Percentiles rank a stretch among this genome's conserved stretches.
phyloP scores from a whole-genome alignment of 37 sponge, comb jelly and placozoan species.

The Ephydatia muelleri region DNA sequence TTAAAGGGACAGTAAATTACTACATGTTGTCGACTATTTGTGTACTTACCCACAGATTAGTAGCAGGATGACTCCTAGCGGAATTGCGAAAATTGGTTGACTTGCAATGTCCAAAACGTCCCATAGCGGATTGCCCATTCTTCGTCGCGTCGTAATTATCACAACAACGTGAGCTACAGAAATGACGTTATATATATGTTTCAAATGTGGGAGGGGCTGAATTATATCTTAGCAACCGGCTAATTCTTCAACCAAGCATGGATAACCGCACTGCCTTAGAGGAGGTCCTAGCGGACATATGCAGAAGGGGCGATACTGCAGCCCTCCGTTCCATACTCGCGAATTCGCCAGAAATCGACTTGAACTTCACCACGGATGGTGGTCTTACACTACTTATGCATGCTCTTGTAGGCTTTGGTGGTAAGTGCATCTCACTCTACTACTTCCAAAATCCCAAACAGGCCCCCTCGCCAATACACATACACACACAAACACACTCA shows the following conservation, averaged over 20 bases:
- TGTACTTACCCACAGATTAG: neutral
- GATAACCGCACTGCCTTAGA: neutral
- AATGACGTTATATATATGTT: neutral
- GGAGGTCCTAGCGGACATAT: constrained; percentile 6
- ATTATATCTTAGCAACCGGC: neutral
- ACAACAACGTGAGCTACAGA: neutral
- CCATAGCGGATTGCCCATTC: neutral
- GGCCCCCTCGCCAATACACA: neutral
- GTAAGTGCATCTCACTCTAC: constrained; percentile 6
- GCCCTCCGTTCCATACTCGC: neutral
- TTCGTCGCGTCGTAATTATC: neutral
- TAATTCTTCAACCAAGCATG: neutral
- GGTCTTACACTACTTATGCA: constrained; percentile 71
- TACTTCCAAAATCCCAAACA: neutral
- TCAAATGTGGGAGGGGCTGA: neutral
- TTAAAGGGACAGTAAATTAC: neutral
- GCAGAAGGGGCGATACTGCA: constrained; percentile 18
- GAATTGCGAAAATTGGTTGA: neutral
- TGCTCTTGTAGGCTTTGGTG: constrained; percentile 56
- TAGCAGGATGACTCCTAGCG: neutral
- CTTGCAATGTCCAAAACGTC: neutral
- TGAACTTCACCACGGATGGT: constrained; percentile 53
- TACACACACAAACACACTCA: constrained; percentile 7
- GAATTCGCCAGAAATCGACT: constrained; percentile 3
- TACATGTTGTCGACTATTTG: neutral